Evolutionary conservation across 2,113 vertebrate genomes (phyloP), one percentile per base, ranked within the genome.

Genomic region (Rhynchomys soricoides): DNA sequence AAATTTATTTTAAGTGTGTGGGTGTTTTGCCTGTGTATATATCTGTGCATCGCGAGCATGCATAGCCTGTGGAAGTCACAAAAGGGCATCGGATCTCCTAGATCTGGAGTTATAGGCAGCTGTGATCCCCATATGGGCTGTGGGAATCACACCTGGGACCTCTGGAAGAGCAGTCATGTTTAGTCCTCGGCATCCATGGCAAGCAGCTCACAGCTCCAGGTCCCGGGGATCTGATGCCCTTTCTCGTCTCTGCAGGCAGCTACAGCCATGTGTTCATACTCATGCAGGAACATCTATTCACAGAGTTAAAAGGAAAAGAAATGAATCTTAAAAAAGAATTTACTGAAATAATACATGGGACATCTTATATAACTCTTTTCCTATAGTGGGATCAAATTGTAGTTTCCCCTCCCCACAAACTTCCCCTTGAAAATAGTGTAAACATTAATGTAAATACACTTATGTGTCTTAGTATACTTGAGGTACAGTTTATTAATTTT

Each of bases 401-500:
- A 31, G 37, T 81, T 34, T 87, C 64, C 29, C 59, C n/a, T 81
- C 77, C 75, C 43, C 5, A 68, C 11, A 7, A 13, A 13, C 37
- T n/a, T 95, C 73, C 64, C 17, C 9, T 12, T 93, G 59, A 83
- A 73, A 74, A 43, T 26, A 75, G 48, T 55, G 3, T 77, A 17
- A 2, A 15, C 22, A 64, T 82, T 52, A 86, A 15, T 82, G 29
- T 88, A 50, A 26, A 71, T 2, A 86, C 1, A 45, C 13, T 66
- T 19, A 75, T 22, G n/a, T 9, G 48, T 26, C 8, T 87, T 45
- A 83, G 75, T 81, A 52, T 17, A 66, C 31, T 95, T 82, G 90
- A 43, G 45, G 34, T 93, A 77, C 21, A 95, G 16, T n/a, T 96
- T 40, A 92, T 94, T 79, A 79, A 74, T 93, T 91, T 88, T 96